Percentiles rank a stretch among this genome's conserved stretches.
phyloP scores from a whole-genome alignment of 2,113 vertebrate species.

The Ibidorhyncha struthersii region DNA sequence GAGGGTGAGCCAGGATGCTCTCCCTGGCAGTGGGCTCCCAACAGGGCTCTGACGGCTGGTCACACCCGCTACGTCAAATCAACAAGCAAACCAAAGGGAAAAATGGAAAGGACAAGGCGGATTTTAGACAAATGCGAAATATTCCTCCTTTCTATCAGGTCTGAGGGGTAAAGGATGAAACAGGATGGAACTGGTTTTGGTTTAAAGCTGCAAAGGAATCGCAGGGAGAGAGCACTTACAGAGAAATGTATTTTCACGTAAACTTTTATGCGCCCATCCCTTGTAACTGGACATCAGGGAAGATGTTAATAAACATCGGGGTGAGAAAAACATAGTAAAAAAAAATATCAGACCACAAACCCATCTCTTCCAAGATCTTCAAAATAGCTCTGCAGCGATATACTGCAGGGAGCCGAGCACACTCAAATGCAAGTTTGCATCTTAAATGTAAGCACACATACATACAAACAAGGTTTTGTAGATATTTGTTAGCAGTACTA shows the following conservation, averaged over 20 bases:
- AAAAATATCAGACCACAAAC: constrained; percentile 8
- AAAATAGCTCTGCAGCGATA: constrained; percentile 39
- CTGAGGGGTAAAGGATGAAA: constrained; percentile 11
- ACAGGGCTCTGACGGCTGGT: background rate
- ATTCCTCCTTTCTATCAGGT: background rate
- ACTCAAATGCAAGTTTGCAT: constrained; percentile 34
- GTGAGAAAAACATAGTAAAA: constrained; percentile 44
- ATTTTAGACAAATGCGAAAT: background rate
- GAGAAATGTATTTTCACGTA: constrained; percentile 60
- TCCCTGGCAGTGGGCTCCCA: background rate
- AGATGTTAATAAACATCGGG: constrained; percentile 65
- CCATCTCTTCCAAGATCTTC: constrained; percentile 12
- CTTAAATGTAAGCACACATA: constrained; percentile 32
- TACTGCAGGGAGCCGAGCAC: background rate
- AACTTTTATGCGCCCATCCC: constrained; percentile 54
- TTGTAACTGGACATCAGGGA: constrained; percentile 49
- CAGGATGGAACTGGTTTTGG: constrained; percentile 47
- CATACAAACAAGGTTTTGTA: constrained; percentile 56
- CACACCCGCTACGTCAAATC: background rate
- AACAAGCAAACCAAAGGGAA: background rate
- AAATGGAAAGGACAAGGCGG: background rate
- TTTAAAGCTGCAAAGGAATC: constrained; percentile 48
- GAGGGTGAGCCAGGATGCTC: background rate
- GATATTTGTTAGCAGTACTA: constrained; percentile 22
- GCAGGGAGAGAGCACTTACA: constrained; percentile 1